Evolutionary conservation across 2,888 invertebrate species (phyloP).

Genomic region (Tridacna crocea): DNA sequence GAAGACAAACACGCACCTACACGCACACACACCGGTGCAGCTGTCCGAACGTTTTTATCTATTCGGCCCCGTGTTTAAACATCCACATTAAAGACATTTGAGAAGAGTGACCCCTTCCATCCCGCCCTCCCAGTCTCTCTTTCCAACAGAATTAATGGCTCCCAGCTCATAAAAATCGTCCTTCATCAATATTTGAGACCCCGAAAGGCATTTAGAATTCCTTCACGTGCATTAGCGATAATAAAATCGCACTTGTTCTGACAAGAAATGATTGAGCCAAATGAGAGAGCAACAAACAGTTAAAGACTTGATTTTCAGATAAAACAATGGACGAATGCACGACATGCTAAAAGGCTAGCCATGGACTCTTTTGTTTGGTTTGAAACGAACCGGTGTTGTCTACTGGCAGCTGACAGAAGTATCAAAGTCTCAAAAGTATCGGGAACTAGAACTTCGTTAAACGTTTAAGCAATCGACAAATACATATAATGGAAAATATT

Average conservation of each 20-base stretch:
- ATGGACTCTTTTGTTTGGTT: neutral
- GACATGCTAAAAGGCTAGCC: neutral
- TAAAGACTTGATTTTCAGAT: neutral
- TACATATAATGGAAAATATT: neutral
- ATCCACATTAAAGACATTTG: constrained; percentile 12
- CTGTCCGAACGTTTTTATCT: neutral
- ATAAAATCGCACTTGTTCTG: constrained; percentile 10
- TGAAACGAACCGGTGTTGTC: too few species aligned
- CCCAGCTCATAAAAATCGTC: constrained; percentile 6
- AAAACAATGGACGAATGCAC: neutral
- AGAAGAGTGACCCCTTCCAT: constrained; percentile 8
- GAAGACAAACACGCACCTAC: neutral
- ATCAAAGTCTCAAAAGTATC: too few species aligned
- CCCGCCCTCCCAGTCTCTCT: neutral
- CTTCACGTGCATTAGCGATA: constrained; percentile 21
- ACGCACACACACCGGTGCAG: neutral
- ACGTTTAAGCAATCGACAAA: too few species aligned
- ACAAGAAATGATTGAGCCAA: neutral
- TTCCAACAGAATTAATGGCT: constrained; percentile 10
- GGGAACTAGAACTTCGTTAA: too few species aligned
- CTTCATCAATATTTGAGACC: constrained; percentile 18
- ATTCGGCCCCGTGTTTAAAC: constrained; percentile 1
- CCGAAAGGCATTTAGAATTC: constrained; percentile 13
- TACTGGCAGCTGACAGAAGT: too few species aligned
- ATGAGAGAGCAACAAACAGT: constrained; percentile 13